Percentiles rank a stretch among this genome's conserved stretches.
Evolutionary conservation across 2,797 vertebrate genomes (phyloP).

Genomic region (Bradypodion pumilum): DNA sequence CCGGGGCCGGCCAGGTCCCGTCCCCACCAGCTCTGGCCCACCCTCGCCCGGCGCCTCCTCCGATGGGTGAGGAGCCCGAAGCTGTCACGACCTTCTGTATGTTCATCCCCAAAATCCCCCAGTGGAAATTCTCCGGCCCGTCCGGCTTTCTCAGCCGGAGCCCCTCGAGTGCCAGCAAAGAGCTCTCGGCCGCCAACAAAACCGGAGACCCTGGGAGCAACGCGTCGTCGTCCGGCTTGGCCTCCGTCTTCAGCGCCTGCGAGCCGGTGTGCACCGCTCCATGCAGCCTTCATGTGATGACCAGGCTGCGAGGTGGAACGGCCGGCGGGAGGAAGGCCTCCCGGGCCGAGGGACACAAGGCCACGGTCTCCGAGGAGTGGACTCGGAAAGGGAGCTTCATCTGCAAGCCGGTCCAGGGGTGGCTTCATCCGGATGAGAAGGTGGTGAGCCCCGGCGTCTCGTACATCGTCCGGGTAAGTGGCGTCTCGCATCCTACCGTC

Average conservation of each 20-base stretch:
- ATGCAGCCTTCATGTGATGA: conserved; percentile 85
- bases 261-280: conserved; percentile 88
- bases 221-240: conserved; percentile 67
- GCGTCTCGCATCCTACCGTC: too few relatives aligned
- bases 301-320: conserved; percentile 78
- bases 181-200: conserved; percentile 68
- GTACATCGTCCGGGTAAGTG: conserved; percentile 88
- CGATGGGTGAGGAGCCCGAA: conserved; percentile 88
- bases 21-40: conserved; percentile 71
- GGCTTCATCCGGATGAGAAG: conserved; percentile 91
- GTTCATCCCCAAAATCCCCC: conserved; percentile 92
- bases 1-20: conserved; percentile 61
- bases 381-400: conserved; percentile 89
- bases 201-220: conserved; percentile 53
- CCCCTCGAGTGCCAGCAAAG: conserved; percentile 83
- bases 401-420: conserved; percentile 92
- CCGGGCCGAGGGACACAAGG: conserved; percentile 78
- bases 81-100: conserved; percentile 92
- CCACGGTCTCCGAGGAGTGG: conserved; percentile 81
- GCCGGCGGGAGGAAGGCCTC: conserved; percentile 74
- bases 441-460: conserved; percentile 88
- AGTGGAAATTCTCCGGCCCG: conserved; percentile 93
- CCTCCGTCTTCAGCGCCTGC: conserved; percentile 88
- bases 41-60: conserved; percentile 59
- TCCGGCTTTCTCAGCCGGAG: conserved; percentile 88